Base-by-base conservation (phyloP, 64 coral and sea anemone genomes). In the Dendronephthya gigantea region DNA sequence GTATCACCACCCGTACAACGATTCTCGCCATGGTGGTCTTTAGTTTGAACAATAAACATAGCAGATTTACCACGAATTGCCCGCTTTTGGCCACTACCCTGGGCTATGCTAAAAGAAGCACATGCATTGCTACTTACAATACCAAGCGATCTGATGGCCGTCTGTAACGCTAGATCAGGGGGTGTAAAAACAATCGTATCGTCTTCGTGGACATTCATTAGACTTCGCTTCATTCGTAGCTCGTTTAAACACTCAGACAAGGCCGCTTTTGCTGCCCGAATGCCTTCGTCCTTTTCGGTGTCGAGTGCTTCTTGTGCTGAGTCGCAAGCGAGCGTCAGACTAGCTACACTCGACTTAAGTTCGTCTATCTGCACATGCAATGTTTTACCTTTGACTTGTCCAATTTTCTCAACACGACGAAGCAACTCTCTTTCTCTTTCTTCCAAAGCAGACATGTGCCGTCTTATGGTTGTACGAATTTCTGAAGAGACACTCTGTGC, bases 171-270 rank as follows among this genome's bases (percentile, higher is more conserved):
- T 40, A 90, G 85, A 74, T 98, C 95, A 12, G 95, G 95, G 85
- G 95, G 92, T 90, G 95, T 98, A 88, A 98, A 98, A 85, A 98
- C 88, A n/a, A 98, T 93, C 89, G 87, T 87, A 83, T 98, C 95
- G 75, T 98, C 95, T 65, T 98, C 95, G 50, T 98, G 95, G 29
- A 90, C 82, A 34, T 98, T 92, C 32, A 92, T 41, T 39, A 93
- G 35, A 48, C 92, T 92, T 82, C 95, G 92, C 23, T 98, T 98
- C 22, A 66, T 72, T 84, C 95, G 85, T 35, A 93, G 83, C 37
- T 98, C 95, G 75, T 98, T 98, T n/a, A 98, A 81, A 37, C 89
- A 83, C 25, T 98, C 90, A 16, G 95, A 90, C 84, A 98, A 88
- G 75, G 85, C 89, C 14, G 4, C 76, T 84, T 98, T 98, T 72